A percentile compares a stretch with the other conserved stretches of the same genome.
phyloP scores from a whole-genome alignment of 2,113 vertebrate species.

The Ranitomeya variabilis region DNA sequence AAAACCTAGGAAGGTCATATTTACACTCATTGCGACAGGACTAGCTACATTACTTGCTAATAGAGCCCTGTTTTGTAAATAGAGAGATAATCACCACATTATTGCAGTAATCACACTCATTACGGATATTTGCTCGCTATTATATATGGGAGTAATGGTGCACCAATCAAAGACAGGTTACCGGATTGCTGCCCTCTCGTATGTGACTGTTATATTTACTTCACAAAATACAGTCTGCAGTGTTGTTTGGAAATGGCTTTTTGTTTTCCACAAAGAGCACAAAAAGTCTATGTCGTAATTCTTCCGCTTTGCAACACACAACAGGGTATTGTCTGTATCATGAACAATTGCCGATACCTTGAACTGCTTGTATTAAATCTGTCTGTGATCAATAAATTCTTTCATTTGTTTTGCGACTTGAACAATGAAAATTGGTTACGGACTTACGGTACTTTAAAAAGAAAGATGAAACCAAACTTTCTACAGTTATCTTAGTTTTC shows the following conservation, averaged over 20 bases:
- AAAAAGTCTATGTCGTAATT: not conserved
- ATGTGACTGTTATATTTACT: not conserved
- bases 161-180: not conserved
- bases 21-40: not conserved
- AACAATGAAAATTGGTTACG: not conserved
- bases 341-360: constrained; percentile 12
- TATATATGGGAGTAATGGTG: not conserved
- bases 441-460: not conserved
- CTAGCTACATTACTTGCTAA: not conserved
- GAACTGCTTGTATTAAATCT: not conserved
- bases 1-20: not conserved
- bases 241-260: not conserved
- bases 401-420: not conserved
- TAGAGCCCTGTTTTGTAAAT: constrained; percentile 11
- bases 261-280: not conserved
- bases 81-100: constrained; percentile 12
- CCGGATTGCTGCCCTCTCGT: not conserved
- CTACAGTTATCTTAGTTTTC: constrained; percentile 7
- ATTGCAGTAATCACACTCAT: constrained; percentile 22
- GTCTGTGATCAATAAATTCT: constrained; percentile 24
- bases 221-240: not conserved
- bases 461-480: not conserved
- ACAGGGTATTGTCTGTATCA: constrained; percentile 7
- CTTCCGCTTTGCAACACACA: not conserved
- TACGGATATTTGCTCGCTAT: not conserved